Evolutionary conservation across 2,113 vertebrate species (phyloP).

Genomic region (Marmota monax): DNA sequence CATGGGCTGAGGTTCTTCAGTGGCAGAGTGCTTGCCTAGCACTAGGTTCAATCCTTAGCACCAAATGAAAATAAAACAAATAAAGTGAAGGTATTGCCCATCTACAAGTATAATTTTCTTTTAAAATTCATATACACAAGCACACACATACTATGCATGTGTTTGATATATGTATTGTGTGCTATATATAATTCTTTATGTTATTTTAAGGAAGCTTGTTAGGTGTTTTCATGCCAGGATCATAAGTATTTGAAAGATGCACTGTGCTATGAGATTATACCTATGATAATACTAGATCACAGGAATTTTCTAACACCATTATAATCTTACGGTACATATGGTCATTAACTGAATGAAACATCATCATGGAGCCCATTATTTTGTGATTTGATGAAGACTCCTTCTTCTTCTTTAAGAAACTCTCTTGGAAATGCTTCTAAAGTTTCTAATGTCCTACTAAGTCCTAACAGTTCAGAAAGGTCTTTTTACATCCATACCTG

Average conservation of each 20-base stretch:
- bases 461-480: neutral
- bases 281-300: too few relatives aligned
- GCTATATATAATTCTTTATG: neutral
- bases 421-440: neutral
- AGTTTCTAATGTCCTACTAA: neutral
- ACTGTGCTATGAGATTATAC: neutral
- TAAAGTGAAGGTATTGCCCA: too few relatives aligned
- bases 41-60: too few relatives aligned
- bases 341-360: neutral
- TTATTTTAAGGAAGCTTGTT: neutral
- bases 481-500: neutral
- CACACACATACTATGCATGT: neutral
- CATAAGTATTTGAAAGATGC: neutral
- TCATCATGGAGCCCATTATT: neutral
- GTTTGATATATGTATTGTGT: neutral
- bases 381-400: neutral
- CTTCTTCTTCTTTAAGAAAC: neutral
- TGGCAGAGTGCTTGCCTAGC: too few relatives aligned
- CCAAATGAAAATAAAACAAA: too few relatives aligned
- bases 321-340: neutral
- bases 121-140: neutral
- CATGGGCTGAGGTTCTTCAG: neutral
- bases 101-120: too few relatives aligned
- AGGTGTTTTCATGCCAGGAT: neutral
- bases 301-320: neutral